A percentile compares a stretch with the other conserved stretches of the same genome.
These are phyloP conservation scores for Apogon hyalosoma DNA, from an alignment of 2,797 vertebrate species.

Conservation along the genomic window DNA sequence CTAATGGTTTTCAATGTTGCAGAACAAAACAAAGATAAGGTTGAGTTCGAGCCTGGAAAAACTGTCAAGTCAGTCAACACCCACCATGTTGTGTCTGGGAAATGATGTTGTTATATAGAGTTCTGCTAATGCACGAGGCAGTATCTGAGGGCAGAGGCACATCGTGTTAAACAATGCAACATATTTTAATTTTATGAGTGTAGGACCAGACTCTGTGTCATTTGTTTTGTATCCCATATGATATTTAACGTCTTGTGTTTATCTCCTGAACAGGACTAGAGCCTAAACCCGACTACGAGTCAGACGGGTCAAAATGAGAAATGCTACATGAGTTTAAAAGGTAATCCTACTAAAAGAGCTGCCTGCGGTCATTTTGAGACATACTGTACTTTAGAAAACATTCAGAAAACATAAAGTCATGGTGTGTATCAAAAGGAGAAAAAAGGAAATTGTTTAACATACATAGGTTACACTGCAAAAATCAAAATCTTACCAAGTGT, in stretches of 20 bases:
- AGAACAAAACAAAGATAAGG: conserved; percentile 59
- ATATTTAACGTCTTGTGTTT: conserved; percentile 29
- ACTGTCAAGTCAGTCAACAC: conserved; percentile 32
- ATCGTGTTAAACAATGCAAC: conserved; percentile 43
- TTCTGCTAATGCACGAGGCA: conserved; percentile 14
- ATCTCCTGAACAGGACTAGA: conserved; percentile 6
- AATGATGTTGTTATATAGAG: conserved; percentile 27
- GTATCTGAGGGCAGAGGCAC: conserved; percentile 12
- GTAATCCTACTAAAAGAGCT: conserved; percentile 15
- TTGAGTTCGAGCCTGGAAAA: conserved; percentile 25
- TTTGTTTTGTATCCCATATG: conserved; percentile 33
- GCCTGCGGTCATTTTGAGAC: conserved; percentile 14
- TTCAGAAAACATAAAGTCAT: background rate
- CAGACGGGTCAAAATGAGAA: conserved; percentile 26
- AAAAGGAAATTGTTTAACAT: too few species aligned
- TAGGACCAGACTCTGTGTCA: conserved; percentile 10
- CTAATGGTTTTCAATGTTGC: conserved; percentile 54
- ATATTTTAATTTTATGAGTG: conserved; percentile 40
- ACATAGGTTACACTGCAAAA: too few species aligned
- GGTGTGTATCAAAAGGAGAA: background rate
- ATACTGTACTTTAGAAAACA: background rate
- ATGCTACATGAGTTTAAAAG: conserved; percentile 27
- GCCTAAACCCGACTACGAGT: conserved; percentile 24
- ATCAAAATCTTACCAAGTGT: too few species aligned
- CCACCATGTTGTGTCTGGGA: conserved; percentile 11